Base-by-base conservation (phyloP, 2,113 vertebrate species). In the Ptychochromis oligacanthus region DNA sequence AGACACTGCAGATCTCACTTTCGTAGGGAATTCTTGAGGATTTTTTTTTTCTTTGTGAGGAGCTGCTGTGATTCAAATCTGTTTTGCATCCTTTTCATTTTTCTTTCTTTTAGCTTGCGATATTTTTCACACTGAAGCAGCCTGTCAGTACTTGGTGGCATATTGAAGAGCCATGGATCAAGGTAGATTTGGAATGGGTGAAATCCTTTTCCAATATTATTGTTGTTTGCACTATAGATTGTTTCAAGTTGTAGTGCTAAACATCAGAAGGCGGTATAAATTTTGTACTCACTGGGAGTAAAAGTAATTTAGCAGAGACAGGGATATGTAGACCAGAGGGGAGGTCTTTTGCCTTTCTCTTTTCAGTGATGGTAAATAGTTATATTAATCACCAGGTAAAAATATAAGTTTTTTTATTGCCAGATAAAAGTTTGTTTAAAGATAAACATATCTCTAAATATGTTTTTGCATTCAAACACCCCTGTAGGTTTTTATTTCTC, bases 41-140 rank as follows among this genome's bases (percentile, higher is more conserved):
- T 0, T 36, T 3, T 31, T 31, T 3, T 31, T 31, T 31, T 31
- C 3, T 34, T 62, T 0, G 28, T 7, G 31, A 61, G 28, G 28
- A 34, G 34, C 31, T 60, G 59, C 28, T 60, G 18, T 18, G 17
- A 60, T 34, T 18, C 28, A 60, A 11, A 60, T 60, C 2, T 34
- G 4, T 28, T 34, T 11, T 9, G 34, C 20, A 36, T 61, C 5
- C 3, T 18, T 61, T n/a, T 36, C 1, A 10, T 7, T n/a, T 36
- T 20, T 18, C 31, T n/a, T n/a, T 36, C 31, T 6, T 61, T 12
- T 61, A 61, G 9, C 1, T 11, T 20, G 59, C 0, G 1, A 15
- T 61, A 18, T 18, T 9, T 36, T 36, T 36, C 18, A 11, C 5
- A 12, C 59, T 36, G 59, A 34, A 61, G 20, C 18, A 36, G 0